These are phyloP conservation scores for Leptoclinus maculatus DNA, from an alignment of 2,797 vertebrate genomes.

Conservation along the genomic window DNA sequence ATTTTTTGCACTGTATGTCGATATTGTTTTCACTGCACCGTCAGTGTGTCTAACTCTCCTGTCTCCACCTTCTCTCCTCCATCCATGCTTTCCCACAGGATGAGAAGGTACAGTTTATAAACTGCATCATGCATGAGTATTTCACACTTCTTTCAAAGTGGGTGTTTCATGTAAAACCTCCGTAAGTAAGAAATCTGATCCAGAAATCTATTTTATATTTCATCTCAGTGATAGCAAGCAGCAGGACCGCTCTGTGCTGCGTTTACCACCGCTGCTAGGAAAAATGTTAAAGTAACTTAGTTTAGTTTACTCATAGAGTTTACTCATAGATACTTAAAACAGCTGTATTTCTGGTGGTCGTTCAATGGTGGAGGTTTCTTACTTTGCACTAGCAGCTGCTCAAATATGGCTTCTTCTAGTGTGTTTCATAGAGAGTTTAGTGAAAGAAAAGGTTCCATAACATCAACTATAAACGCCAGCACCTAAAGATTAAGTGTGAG, in stretches of 20 bases:
- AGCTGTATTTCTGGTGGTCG: background rate
- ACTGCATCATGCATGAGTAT: slow-evolving; percentile 43
- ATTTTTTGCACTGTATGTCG: slow-evolving; percentile 19
- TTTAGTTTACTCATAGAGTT: background rate
- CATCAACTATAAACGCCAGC: background rate
- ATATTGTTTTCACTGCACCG: slow-evolving; percentile 38
- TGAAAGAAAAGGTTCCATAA: background rate
- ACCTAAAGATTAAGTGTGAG: background rate
- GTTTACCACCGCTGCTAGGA: background rate
- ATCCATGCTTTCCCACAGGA: slow-evolving; percentile 89
- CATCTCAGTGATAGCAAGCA: background rate
- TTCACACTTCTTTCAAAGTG: background rate
- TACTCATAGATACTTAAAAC: background rate
- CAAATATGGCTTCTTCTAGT: background rate
- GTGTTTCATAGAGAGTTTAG: background rate
- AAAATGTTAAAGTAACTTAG: background rate
- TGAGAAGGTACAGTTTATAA: slow-evolving; percentile 93
- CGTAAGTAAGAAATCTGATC: background rate
- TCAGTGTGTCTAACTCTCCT: slow-evolving; percentile 70
- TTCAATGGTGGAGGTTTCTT: background rate
- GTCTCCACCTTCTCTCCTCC: slow-evolving; percentile 82
- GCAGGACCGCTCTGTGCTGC: background rate
- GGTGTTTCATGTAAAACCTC: slow-evolving; percentile 14
- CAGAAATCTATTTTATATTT: background rate
- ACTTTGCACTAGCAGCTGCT: background rate